Evolutionary conservation across 2,888 invertebrate genomes (phyloP).

Genomic region (Scelioninae gen. 1): DNA sequence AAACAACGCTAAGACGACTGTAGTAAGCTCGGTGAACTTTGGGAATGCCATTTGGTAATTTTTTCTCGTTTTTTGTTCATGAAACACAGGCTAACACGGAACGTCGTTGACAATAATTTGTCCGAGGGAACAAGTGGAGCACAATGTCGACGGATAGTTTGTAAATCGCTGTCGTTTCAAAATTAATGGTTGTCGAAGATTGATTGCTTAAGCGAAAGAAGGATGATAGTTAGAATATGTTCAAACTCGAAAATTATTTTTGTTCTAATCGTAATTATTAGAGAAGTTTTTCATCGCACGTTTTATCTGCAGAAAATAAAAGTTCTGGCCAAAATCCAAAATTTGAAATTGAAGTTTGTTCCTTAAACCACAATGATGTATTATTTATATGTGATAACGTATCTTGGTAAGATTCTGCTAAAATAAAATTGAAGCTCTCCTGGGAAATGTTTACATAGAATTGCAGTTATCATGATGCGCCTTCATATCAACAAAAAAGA

Average conservation of each 20-base stretch:
- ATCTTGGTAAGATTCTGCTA: not conserved
- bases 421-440: slow-evolving; percentile 11
- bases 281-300: no score
- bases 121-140: slow-evolving; percentile 13
- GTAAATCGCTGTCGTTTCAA: slow-evolving; percentile 48
- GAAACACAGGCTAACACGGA: slow-evolving; percentile 24
- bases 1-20: slow-evolving; percentile 51
- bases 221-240: not conserved
- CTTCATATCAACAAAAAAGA: slow-evolving; percentile 38
- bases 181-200: slow-evolving; percentile 46
- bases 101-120: slow-evolving; percentile 39
- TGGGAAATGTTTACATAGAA: slow-evolving; percentile 31
- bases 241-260: not conserved
- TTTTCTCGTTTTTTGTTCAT: slow-evolving; percentile 19
- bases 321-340: no score
- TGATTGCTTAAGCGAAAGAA: slow-evolving; percentile 31
- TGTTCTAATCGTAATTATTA: no score
- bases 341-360: no score
- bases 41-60: slow-evolving; percentile 13
- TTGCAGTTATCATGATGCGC: slow-evolving; percentile 31
- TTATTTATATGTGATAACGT: not conserved
- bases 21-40: slow-evolving; percentile 19
- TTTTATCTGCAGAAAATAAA: no score
- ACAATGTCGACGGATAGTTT: slow-evolving; percentile 39
- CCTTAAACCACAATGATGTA: not conserved